phyloP scores from a whole-genome alignment of 2,797 vertebrate genomes.

The Myoxocephalus aenaeus region DNA sequence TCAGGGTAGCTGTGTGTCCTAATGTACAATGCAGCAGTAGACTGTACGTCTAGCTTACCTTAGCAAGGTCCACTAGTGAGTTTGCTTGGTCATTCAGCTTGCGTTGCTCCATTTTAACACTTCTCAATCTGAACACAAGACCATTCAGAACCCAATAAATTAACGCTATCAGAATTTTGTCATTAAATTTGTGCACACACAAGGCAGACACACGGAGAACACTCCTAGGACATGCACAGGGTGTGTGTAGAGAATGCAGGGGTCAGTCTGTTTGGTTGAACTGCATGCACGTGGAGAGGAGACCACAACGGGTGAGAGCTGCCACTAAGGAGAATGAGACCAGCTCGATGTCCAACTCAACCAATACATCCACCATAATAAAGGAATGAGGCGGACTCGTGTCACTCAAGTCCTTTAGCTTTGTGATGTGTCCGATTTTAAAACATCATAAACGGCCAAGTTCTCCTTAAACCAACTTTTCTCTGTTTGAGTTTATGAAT shows the following conservation, averaged over 20 bases:
- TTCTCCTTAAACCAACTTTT: slow-evolving; percentile 27
- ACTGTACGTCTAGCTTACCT: slow-evolving; percentile 89
- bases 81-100: slow-evolving; percentile 99
- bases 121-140: slow-evolving; percentile 98
- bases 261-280: slow-evolving; percentile 87
- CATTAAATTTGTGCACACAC: slow-evolving; percentile 74
- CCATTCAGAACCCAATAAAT: slow-evolving; percentile 87
- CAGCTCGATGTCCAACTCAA: slow-evolving; percentile 50
- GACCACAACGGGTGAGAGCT: slow-evolving; percentile 55
- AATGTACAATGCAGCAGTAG: slow-evolving; percentile 65
- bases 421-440: slow-evolving; percentile 8
- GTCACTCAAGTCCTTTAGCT: slow-evolving; percentile 9
- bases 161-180: slow-evolving; percentile 66
- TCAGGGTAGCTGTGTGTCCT: slow-evolving; percentile 53
- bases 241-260: slow-evolving; percentile 91
- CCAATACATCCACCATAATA: slow-evolving; percentile 36
- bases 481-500: slow-evolving; percentile 27
- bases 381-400: slow-evolving; percentile 18
- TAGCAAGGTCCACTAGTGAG: slow-evolving; percentile 99
- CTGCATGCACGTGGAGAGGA: slow-evolving; percentile 89
- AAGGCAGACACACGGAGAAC: slow-evolving; percentile 82
- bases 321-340: slow-evolving; percentile 54
- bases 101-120: slow-evolving; percentile 99
- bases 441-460: slow-evolving; percentile 4
- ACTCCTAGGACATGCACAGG: slow-evolving; percentile 90